A percentile compares a stretch with the other conserved stretches of the same genome.
These are phyloP conservation scores for Eira barbara DNA, from an alignment of 2,113 vertebrate genomes.

Conservation along the genomic window DNA sequence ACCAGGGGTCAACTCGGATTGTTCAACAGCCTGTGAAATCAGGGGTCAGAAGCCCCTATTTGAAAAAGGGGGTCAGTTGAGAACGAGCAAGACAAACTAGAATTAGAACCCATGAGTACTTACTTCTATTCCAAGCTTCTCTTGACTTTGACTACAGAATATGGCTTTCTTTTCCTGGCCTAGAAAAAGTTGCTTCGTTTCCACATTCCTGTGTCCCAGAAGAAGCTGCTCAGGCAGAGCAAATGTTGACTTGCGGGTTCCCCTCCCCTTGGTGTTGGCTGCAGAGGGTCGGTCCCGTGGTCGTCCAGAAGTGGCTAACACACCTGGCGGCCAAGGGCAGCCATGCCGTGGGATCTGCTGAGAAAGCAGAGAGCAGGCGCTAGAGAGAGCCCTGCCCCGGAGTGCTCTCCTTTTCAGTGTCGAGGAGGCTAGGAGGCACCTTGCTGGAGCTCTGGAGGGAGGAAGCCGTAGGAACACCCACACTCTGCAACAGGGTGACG, in stretches of 20 bases:
- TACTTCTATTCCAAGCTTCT: background rate
- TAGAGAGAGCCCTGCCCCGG: background rate
- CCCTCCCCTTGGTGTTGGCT: background rate
- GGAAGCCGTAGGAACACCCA: background rate
- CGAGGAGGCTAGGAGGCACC: background rate
- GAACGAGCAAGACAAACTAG: background rate
- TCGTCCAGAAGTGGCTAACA: background rate
- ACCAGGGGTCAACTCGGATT: background rate
- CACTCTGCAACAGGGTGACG: too few relatives aligned
- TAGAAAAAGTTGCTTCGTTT: conserved; percentile 35
- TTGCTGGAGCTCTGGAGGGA: too few relatives aligned
- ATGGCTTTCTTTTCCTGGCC: conserved; percentile 19
- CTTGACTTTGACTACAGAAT: background rate
- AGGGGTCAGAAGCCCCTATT: background rate
- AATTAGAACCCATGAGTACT: background rate
- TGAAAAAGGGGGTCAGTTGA: background rate
- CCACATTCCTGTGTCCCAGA: background rate
- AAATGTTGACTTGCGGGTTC: background rate
- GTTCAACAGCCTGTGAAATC: background rate
- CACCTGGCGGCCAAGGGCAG: background rate
- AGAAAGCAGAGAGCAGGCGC: background rate
- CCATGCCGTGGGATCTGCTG: rapidly evolving
- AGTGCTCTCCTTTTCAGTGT: background rate
- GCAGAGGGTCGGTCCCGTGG: background rate
- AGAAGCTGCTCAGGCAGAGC: background rate